Conservation (phyloP, 2,797 vertebrate species). For the Coranthus polyacanthus region DNA sequence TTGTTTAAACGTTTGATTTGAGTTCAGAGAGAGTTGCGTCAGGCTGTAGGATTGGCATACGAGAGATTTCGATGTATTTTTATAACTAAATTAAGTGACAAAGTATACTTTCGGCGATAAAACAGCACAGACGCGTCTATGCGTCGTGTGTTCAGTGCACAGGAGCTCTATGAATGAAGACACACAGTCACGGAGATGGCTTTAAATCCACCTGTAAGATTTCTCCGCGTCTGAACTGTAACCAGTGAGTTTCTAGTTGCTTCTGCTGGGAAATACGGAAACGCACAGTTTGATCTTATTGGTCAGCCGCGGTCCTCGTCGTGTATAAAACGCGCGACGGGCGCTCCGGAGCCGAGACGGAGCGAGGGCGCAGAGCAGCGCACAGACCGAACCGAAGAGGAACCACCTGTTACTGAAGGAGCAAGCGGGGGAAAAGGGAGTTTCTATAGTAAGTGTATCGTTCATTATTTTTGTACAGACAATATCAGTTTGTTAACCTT, state of each 20-base stretch:
- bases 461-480: not conserved
- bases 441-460: slow-evolving; percentile 51
- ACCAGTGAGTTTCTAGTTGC: slow-evolving; percentile 23
- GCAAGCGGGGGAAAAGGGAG: slow-evolving; percentile 10
- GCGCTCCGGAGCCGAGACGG: slow-evolving; percentile 52
- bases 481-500: not conserved
- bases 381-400: slow-evolving; percentile 45
- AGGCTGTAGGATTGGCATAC: not conserved
- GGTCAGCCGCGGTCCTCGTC: slow-evolving; percentile 65
- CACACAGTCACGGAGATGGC: not conserved
- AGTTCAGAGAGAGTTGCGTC: not conserved
- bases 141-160: no score
- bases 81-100: no score
- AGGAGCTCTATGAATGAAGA: not conserved
- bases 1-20: slow-evolving; percentile 2
- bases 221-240: not conserved
- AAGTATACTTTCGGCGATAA: no score
- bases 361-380: slow-evolving; percentile 60
- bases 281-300: slow-evolving; percentile 72
- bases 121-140: no score
- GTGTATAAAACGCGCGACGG: slow-evolving; percentile 70
- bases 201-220: not conserved
- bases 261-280: slow-evolving; percentile 32
- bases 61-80: not conserved
- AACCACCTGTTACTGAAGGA: slow-evolving; percentile 55